Evolutionary conservation across 1,140 invertebrate genomes (phyloP), one percentile per base, ranked within the genome.

Genomic region (Drosophila baimaii): DNA sequence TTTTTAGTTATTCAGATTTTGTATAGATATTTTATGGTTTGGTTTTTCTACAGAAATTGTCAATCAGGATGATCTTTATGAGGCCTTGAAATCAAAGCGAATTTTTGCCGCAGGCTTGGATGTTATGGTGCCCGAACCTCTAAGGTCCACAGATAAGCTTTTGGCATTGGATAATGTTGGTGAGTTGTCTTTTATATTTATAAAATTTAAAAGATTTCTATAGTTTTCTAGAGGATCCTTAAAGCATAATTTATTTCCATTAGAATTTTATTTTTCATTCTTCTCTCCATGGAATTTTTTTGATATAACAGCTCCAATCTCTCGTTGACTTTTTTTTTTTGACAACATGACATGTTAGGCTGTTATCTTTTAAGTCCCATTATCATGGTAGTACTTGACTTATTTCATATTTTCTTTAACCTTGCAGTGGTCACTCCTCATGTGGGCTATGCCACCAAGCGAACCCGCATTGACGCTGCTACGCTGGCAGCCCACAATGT

Each of bases 41-140:
- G 10, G 6, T 33, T 9, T 15, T 35, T 2, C 37, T 91, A 93
- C 13, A 98, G 96, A 94, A 69, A 93, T 97, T 51, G 96, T 98
- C 0, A 95, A 98, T 86, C 96, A 97, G 80, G 92, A 95, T 57
- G 97, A 95, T 52, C 92, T 98, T 35, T 94, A 97, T 66, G 93
- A 95, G 73, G 97, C 97, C 3, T 92, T 99, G 12, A 94, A 95
- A 86, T 94, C 93, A 49, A 94, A 94, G 12, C 93, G 93, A 66
- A 98, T 99, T 63, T 93, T 94, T 89, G 96, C 95, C 23, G 98
- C 98, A 17, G 98, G 98, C 3, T 92, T 99, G 12, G 98, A 99
- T 94, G 98, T 99, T 0, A 98, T 96, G 85, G 95, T 95, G 49
- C 98, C 98, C 0, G 98, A 99, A 92, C 98, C 98, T 5, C 92